Conservation (phyloP, 2,888 invertebrate genomes). For the Amiota communis region DNA sequence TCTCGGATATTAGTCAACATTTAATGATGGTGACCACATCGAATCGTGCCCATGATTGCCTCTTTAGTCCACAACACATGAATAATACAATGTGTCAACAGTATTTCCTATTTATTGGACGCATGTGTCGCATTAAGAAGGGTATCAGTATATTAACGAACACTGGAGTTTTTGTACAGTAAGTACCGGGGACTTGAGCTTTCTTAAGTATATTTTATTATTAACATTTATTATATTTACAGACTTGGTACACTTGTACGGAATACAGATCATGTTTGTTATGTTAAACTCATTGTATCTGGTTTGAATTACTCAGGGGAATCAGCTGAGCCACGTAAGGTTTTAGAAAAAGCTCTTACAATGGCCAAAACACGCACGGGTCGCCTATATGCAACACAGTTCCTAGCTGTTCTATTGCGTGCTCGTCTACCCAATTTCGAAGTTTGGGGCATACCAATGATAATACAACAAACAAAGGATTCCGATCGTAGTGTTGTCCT, state of each 20-base stretch:
- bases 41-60: conserved; percentile 86
- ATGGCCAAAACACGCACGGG: conserved; percentile 74
- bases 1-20: conserved; percentile 85
- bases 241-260: conserved; percentile 87
- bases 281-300: conserved; percentile 93
- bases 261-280: conserved; percentile 90
- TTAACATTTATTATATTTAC: conserved; percentile 54
- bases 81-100: conserved; percentile 92
- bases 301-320: conserved; percentile 90
- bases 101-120: conserved; percentile 94
- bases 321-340: conserved; percentile 76
- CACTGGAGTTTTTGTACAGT: conserved; percentile 84
- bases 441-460: conserved; percentile 89
- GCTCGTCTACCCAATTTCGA: conserved; percentile 82
- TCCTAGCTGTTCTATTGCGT: conserved; percentile 88
- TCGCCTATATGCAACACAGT: conserved; percentile 92
- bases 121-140: conserved; percentile 82
- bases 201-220: not conserved
- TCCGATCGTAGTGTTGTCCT: conserved; percentile 85
- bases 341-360: conserved; percentile 74
- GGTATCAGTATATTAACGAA: conserved; percentile 83
- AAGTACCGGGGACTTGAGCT: conserved; percentile 65
- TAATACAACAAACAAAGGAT: conserved; percentile 90
- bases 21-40: conserved; percentile 82
- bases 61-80: conserved; percentile 91